Evolutionary conservation across 2,113 vertebrate genomes (phyloP), one percentile per base, ranked within the genome.

Genomic region (Sinocyclocheilus rhinocerous): DNA sequence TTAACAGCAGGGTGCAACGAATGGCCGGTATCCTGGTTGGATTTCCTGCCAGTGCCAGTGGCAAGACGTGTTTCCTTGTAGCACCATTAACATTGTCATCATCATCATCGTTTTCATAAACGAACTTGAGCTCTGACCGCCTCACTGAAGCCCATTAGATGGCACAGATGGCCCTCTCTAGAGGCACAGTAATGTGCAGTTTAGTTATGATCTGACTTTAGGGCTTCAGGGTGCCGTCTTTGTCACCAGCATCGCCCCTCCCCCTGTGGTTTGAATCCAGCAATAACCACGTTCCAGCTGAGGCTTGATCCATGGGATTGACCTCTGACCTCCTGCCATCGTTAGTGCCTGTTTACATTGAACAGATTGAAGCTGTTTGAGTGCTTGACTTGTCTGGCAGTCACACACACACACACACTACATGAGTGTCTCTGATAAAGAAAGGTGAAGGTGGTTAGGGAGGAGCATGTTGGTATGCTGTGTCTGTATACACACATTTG

Each of bases 401-500:
- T n/a, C 57, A 5, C 50, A 5, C 50, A 6, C 52, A 18, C 57
- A 26, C 69, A 80, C 16, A 15, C 29, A 57, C 63, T 24, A 50
- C 73, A 26, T 9, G n/a, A 50, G 24, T 33, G 24, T 76, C n/a
- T 69, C 77, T 94, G 94, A 92, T 52, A 84, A 75, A 84, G 84
- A n/a, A 11, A 57, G 65, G 85, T 26, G 81, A 88, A 39, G 20
- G 50, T 24, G 84, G 83, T 79, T 75, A 82, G 24, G 81, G 86
- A 90, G 90, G 85, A 93, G 89, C 80, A 61, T 94, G 95, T 96
- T 94, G 93, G 93, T 94, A 96, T 95, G 96, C 96, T 91, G 90
- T 94, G 91, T 92, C 91, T 95, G 95, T 93, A 95, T 94, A 93
- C 90, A 94, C 94, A 96, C 96, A 97, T 98, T 97, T 97, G 95